These are phyloP conservation scores for Pinna nobilis DNA, from an alignment of 1,140 invertebrate species.

Conservation along the genomic window DNA sequence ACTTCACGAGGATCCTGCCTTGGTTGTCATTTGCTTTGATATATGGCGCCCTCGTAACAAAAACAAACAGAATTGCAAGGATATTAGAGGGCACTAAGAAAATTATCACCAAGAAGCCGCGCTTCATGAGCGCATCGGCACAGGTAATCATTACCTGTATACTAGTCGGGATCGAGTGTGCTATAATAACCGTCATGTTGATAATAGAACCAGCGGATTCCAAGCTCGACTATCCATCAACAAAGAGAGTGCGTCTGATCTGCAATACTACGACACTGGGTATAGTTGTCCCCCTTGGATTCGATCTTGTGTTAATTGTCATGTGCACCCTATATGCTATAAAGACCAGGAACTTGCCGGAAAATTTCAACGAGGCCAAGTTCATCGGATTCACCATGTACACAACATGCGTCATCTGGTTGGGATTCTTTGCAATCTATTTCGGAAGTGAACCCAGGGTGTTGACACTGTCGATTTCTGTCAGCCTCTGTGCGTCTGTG, in stretches of 20 bases:
- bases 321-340: constrained; percentile 90
- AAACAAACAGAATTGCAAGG: constrained; percentile 90
- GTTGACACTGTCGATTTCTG: constrained; percentile 84
- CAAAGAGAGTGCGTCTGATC: constrained; percentile 76
- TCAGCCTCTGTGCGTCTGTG: constrained; percentile 83
- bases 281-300: constrained; percentile 85
- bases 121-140: constrained; percentile 80
- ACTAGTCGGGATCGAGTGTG: constrained; percentile 83
- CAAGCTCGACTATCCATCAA: constrained; percentile 77
- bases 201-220: constrained; percentile 82
- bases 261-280: constrained; percentile 84
- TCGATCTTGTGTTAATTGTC: constrained; percentile 85
- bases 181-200: constrained; percentile 82
- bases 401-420: constrained; percentile 91
- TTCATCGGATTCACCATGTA: constrained; percentile 86
- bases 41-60: constrained; percentile 88
- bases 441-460: constrained; percentile 85
- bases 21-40: constrained; percentile 89
- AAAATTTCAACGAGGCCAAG: constrained; percentile 86
- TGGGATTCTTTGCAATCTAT: constrained; percentile 91
- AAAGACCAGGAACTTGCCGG: constrained; percentile 90
- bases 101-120: constrained; percentile 86
- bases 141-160: constrained; percentile 82
- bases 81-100: constrained; percentile 88
- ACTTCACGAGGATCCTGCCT: constrained; percentile 82